Conservation (phyloP, 1,140 invertebrate genomes). For the Wasmannia auropunctata region DNA sequence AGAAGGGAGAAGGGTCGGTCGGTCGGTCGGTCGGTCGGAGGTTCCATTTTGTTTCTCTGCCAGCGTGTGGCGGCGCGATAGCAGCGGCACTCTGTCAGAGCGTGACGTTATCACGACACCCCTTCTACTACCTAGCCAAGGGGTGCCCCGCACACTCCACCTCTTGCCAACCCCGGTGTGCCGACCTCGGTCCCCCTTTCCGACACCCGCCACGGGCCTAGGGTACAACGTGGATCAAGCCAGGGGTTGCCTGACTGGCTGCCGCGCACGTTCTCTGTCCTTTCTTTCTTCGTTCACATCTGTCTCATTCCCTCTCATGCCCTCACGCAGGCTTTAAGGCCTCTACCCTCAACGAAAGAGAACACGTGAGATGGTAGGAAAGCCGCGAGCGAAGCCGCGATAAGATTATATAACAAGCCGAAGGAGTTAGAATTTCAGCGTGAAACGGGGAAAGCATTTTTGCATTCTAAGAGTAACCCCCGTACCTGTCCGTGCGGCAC, state of each 20-base stretch:
- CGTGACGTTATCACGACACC: conserved; percentile 86
- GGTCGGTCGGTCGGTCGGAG: conserved; percentile 78
- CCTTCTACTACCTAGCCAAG: conserved; percentile 82
- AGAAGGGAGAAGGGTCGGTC: conserved; percentile 57
- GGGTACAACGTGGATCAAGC: conserved; percentile 81
- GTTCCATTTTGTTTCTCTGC: conserved; percentile 86
- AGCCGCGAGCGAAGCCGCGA: conserved; percentile 76
- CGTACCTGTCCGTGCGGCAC: conserved; percentile 33
- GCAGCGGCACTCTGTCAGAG: conserved; percentile 86
- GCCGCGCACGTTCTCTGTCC: conserved; percentile 67
- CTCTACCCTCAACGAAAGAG: conserved; percentile 7
- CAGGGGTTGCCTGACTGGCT: conserved; percentile 77
- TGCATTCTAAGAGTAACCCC: conserved; percentile 64
- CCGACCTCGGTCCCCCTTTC: conserved; percentile 34
- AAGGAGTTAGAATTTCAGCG: conserved; percentile 82
- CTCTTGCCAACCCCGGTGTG: conserved; percentile 31
- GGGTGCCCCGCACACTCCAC: conserved; percentile 68
- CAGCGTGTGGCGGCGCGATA: conserved; percentile 86
- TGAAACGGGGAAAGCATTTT: conserved; percentile 78
- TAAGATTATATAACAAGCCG: conserved; percentile 82
- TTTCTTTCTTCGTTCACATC: conserved; percentile 61
- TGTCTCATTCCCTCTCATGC: conserved; percentile 53
- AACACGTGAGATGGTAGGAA: conserved; percentile 65
- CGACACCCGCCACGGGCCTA: conserved; percentile 71
- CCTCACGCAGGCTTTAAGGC: conserved; percentile 28